Conservation (phyloP, 2,797 vertebrate species). For the Echiichthys vipera region DNA sequence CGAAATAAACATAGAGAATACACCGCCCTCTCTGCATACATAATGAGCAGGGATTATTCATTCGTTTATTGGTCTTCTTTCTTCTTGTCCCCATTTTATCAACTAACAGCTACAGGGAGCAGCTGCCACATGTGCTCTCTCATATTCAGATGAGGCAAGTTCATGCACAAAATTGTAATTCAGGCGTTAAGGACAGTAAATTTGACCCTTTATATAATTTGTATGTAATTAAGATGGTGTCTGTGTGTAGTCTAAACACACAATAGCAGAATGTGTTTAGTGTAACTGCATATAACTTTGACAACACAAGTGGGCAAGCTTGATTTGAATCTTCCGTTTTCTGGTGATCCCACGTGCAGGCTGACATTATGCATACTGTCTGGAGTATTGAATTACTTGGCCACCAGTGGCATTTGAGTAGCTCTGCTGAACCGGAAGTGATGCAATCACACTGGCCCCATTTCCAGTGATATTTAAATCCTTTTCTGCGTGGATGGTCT, state of each 20-base stretch:
- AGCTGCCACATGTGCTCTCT: constrained; percentile 28
- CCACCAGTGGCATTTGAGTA: constrained; percentile 74
- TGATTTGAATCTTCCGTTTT: constrained; percentile 33
- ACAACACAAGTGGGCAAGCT: not conserved
- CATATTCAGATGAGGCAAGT: constrained; percentile 30
- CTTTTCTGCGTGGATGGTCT: constrained; percentile 71
- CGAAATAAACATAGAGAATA: constrained; percentile 25
- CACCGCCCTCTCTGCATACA: not conserved
- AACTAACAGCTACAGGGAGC: constrained; percentile 30
- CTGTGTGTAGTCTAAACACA: constrained; percentile 3
- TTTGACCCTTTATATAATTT: not conserved
- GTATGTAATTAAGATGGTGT: constrained; percentile 16
- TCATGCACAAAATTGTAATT: constrained; percentile 24
- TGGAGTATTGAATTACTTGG: constrained; percentile 64
- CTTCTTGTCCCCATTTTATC: constrained; percentile 28
- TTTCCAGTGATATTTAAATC: constrained; percentile 84
- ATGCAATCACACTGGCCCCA: constrained; percentile 76
- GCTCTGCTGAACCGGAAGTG: constrained; percentile 78
- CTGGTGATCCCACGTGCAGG: constrained; percentile 30
- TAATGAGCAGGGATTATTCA: constrained; percentile 49
- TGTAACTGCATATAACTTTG: not conserved
- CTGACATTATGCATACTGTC: constrained; percentile 48
- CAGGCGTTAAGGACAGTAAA: not conserved
- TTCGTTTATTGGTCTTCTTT: constrained; percentile 22
- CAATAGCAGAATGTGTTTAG: constrained; percentile 19